Evolutionary conservation across 2,797 vertebrate species (phyloP).

Genomic region (Periparus ater): DNA sequence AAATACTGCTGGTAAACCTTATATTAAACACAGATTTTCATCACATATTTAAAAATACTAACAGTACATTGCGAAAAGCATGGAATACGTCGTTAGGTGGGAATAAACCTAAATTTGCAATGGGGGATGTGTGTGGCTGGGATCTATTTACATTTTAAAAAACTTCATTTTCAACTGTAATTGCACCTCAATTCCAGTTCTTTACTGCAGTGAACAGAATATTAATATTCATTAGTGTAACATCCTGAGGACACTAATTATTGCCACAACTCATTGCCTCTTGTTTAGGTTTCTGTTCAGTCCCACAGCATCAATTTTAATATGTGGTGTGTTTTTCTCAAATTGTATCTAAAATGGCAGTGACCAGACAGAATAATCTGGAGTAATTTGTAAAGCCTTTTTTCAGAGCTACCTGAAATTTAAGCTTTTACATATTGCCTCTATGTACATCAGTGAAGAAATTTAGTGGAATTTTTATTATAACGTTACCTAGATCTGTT

Average conservation of each 20-base stretch:
- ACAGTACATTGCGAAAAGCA: background rate
- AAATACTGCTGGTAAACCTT: background rate
- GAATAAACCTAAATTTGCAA: background rate
- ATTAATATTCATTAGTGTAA: background rate
- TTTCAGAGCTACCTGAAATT: background rate
- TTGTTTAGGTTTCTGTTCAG: background rate
- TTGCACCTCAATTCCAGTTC: background rate
- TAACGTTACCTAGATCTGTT: background rate
- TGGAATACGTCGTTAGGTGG: background rate
- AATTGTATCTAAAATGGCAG: background rate
- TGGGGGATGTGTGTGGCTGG: background rate
- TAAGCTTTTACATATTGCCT: background rate
- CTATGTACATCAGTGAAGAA: background rate
- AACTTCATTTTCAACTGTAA: background rate
- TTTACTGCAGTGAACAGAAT: background rate
- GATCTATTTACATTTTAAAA: background rate
- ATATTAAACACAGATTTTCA: conserved; percentile 18
- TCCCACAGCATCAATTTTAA: background rate
- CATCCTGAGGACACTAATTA: background rate
- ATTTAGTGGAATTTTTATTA: background rate
- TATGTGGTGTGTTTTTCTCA: background rate
- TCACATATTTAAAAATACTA: background rate
- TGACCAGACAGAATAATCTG: background rate
- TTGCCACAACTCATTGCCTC: background rate
- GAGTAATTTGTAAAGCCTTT: background rate